Evolutionary conservation across 2,113 vertebrate genomes (phyloP).

Genomic region (Dicaeum eximium): DNA sequence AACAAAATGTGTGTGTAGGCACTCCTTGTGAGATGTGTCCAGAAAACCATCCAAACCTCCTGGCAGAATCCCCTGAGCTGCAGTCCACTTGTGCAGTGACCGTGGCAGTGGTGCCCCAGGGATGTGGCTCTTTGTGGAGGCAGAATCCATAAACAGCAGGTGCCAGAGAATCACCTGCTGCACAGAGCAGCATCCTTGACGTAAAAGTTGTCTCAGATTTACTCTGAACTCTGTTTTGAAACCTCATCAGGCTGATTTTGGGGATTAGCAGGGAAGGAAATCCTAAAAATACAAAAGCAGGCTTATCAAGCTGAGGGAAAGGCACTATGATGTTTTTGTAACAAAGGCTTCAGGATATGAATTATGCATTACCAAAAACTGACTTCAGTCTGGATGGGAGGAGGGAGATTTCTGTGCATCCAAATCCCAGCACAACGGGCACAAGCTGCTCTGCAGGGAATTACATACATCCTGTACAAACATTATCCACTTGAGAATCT

Average conservation of each 20-base stretch:
- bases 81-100: not conserved
- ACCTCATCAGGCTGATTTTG: not conserved
- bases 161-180: not conserved
- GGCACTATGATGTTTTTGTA: not conserved
- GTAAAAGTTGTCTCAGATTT: not conserved
- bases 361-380: conserved; percentile 34
- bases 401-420: conserved; percentile 2
- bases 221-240: not conserved
- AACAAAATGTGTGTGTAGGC: not conserved
- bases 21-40: not conserved
- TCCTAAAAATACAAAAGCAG: conserved; percentile 26
- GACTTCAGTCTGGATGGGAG: not conserved
- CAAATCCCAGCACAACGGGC: not conserved
- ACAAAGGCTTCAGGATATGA: conserved; percentile 32
- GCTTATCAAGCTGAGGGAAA: not conserved
- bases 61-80: not conserved
- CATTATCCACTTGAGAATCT: not conserved
- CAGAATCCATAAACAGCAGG: not conserved
- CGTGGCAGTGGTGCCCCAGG: not conserved
- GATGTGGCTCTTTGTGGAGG: not conserved
- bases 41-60: not conserved
- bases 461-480: not conserved
- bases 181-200: not conserved
- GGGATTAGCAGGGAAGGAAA: conserved; percentile 5
- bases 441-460: not conserved